A percentile compares a stretch with the other conserved stretches of the same genome.
Conservation (phyloP, 2,888 invertebrate species). For the Xylota sylvarum region DNA sequence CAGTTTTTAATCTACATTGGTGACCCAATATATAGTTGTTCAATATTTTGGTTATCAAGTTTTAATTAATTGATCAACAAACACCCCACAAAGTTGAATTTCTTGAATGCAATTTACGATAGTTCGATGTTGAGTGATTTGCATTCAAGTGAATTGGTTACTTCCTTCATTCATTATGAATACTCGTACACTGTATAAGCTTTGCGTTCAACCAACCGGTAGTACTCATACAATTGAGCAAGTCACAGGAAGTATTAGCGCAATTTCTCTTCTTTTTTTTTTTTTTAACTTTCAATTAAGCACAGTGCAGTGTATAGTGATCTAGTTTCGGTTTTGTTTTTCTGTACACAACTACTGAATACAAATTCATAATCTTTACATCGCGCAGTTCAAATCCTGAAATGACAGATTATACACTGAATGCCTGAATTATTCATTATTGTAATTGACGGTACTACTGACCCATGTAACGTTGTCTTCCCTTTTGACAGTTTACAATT, state of each 20-base stretch:
- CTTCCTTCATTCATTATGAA: constrained; percentile 58
- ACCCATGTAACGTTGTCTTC: not conserved
- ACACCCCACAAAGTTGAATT: not conserved
- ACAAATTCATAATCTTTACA: constrained; percentile 3
- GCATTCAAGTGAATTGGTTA: constrained; percentile 50
- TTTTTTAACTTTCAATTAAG: not conserved
- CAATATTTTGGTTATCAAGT: constrained; percentile 22
- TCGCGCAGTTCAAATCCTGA: not conserved
- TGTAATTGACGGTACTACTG: not conserved
- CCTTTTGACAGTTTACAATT: not conserved
- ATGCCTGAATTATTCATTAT: constrained; percentile 13
- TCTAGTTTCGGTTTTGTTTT: constrained; percentile 6
- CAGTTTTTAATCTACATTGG: not conserved
- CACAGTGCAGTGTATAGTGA: not conserved
- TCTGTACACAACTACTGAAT: not conserved
- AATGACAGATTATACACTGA: constrained; percentile 6
- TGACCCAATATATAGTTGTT: not conserved
- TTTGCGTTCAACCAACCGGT: not conserved
- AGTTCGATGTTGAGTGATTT: constrained; percentile 22
- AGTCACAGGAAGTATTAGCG: constrained; percentile 37
- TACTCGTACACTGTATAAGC: constrained; percentile 13
- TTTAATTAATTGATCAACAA: not conserved
- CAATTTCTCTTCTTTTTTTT: constrained; percentile 5
- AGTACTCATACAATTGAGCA: not conserved
- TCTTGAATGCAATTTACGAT: constrained; percentile 27